Conservation (phyloP, 2,113 vertebrate species). For the Ranitomeya imitator region DNA sequence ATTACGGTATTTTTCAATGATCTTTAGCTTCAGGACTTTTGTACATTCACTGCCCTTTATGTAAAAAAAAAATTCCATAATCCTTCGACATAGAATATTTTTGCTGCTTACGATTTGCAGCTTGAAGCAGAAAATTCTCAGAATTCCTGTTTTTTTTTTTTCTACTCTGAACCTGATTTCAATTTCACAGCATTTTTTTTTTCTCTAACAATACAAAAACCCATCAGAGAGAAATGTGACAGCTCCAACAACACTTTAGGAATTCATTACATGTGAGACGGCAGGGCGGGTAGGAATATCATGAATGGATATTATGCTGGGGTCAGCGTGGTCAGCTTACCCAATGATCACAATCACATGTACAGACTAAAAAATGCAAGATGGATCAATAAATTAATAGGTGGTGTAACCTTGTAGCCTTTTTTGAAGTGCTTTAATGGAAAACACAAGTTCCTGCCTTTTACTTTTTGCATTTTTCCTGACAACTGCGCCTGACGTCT, state of each 20-base stretch:
- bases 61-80: neutral
- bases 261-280: conserved; percentile 11
- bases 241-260: conserved; percentile 8
- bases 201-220: neutral
- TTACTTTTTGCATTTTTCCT: conserved; percentile 32
- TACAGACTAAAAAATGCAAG: neutral
- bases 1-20: too few species aligned
- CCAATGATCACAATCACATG: conserved; percentile 43
- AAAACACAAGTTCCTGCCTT: conserved; percentile 8
- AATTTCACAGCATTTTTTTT: neutral
- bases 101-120: neutral
- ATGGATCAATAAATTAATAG: conserved; percentile 42
- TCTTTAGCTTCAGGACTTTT: too few species aligned
- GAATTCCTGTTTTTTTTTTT: neutral
- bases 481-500: conserved; percentile 13
- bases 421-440: conserved; percentile 49
- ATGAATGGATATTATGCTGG: conserved; percentile 9
- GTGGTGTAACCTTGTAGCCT: conserved; percentile 23
- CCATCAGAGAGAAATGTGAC: neutral
- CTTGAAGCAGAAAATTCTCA: neutral
- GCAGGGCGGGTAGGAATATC: neutral
- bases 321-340: neutral
- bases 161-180: neutral
- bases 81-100: neutral
- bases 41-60: too few species aligned